These are phyloP conservation scores for Gallinago undulata DNA, from an alignment of 2,113 vertebrate genomes.

Conservation along the genomic window DNA sequence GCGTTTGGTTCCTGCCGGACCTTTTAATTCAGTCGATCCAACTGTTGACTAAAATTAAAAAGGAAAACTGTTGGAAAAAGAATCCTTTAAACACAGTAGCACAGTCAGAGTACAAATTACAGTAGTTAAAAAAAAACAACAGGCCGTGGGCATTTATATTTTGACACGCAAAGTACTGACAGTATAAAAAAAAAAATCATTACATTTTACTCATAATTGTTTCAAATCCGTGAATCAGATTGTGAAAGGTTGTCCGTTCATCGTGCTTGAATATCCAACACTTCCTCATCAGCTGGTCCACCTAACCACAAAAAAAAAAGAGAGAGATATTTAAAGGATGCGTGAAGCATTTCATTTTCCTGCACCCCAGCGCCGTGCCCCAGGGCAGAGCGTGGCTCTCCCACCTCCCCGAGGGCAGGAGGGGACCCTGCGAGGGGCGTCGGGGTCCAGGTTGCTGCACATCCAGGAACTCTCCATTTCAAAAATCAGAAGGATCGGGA, in stretches of 20 bases:
- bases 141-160: not conserved
- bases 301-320: slow-evolving; percentile 67
- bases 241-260: slow-evolving; percentile 85
- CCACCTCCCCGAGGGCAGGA: not conserved
- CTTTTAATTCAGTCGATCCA: not conserved
- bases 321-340: rapidly evolving
- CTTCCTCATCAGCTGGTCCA: slow-evolving; percentile 89
- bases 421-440: not conserved
- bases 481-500: too few species aligned
- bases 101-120: slow-evolving; percentile 53
- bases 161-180: not conserved
- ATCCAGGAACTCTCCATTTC: not conserved
- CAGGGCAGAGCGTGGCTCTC: not conserved
- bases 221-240: slow-evolving; percentile 87
- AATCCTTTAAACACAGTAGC: not conserved
- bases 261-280: slow-evolving; percentile 91
- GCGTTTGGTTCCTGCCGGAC: not conserved
- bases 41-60: not conserved
- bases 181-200: not conserved
- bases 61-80: slow-evolving; percentile 15
- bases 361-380: not conserved
- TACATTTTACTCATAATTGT: slow-evolving; percentile 77
- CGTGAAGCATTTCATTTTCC: rapidly evolving
- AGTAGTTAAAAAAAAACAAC: not conserved
- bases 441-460: not conserved